phyloP scores from a whole-genome alignment of 2,888 invertebrate species.

The Peribatodes rhomboidaria region DNA sequence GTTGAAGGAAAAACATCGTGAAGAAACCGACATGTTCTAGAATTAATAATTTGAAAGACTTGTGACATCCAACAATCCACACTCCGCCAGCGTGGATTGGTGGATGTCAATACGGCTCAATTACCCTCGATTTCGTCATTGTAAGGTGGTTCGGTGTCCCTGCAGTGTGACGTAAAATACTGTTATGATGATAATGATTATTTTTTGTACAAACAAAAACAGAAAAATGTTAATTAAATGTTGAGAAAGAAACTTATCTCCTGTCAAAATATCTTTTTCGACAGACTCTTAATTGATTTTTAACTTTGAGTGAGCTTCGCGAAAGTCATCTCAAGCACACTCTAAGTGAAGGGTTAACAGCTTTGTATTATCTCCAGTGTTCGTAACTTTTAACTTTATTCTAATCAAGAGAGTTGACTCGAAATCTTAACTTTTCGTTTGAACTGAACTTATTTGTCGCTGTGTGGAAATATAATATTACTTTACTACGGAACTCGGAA shows the following conservation, averaged over 20 bases:
- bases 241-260: not conserved
- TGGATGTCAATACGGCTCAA: too few species aligned
- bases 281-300: constrained; percentile 3
- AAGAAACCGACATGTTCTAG: too few species aligned
- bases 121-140: too few species aligned
- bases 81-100: too few species aligned
- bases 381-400: constrained; percentile 29
- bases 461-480: constrained; percentile 20
- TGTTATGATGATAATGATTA: too few species aligned
- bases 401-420: constrained; percentile 34
- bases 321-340: constrained; percentile 5
- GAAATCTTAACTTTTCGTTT: constrained; percentile 23
- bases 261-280: not conserved
- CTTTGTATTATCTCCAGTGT: constrained; percentile 26
- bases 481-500: constrained; percentile 14
- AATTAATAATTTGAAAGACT: too few species aligned
- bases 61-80: too few species aligned
- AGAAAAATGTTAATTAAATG: not conserved
- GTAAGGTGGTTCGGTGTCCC: too few species aligned
- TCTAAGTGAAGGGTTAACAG: constrained; percentile 28
- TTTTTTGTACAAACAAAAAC: too few species aligned
- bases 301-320: not conserved
- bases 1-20: too few species aligned
- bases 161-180: too few species aligned
- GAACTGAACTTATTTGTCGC: constrained; percentile 29